Conservation (phyloP, 1,140 invertebrate species). For the Druon quercuslanigerum region DNA sequence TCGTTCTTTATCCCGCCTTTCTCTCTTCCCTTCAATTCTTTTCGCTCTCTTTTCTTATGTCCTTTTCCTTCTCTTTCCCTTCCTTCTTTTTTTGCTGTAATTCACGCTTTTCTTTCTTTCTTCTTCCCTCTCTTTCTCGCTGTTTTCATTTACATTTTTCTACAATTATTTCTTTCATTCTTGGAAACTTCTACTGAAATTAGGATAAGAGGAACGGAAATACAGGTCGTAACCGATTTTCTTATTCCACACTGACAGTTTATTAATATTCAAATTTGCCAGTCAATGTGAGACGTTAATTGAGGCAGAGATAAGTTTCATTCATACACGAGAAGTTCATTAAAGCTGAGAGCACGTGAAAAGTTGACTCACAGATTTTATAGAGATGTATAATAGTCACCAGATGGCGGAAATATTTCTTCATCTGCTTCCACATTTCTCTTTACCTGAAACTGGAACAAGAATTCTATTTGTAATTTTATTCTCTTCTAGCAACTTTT, state of each 20-base stretch:
- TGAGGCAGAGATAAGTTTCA: conserved; percentile 33
- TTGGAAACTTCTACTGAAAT: neutral
- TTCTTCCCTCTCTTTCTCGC: neutral
- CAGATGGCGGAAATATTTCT: conserved; percentile 8
- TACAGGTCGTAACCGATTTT: conserved; percentile 24
- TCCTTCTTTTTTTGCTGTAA: neutral
- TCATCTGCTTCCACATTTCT: neutral
- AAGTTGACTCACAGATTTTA: neutral
- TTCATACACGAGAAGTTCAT: conserved; percentile 28
- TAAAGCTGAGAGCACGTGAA: conserved; percentile 28
- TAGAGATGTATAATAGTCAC: neutral
- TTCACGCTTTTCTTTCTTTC: neutral
- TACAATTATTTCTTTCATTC: neutral
- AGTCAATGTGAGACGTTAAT: conserved; percentile 30
- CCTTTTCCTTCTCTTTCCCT: neutral
- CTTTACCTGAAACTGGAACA: neutral
- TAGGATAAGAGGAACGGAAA: neutral
- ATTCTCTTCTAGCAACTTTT: neutral
- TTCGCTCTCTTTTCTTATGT: neutral
- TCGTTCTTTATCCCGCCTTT: too few species aligned
- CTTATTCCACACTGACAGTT: conserved; percentile 8
- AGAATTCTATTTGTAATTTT: neutral
- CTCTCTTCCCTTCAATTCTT: neutral
- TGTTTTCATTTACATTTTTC: neutral
- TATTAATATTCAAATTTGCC: conserved; percentile 38